Base-by-base conservation (phyloP, 2,888 invertebrate species). In the Torymus tubicola region DNA sequence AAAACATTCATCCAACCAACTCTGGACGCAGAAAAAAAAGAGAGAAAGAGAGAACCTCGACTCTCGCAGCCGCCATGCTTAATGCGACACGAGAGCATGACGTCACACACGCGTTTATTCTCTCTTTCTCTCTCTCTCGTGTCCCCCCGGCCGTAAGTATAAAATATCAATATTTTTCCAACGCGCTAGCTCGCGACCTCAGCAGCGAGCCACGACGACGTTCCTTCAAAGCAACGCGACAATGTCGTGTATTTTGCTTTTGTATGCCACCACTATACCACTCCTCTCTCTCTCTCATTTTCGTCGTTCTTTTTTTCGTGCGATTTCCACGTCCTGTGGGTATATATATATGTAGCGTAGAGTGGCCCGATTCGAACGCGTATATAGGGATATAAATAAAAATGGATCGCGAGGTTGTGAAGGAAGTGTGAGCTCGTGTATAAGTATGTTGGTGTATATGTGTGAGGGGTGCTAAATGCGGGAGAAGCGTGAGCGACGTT, bases 161-260 rank as follows among this genome's bases (percentile, higher is more conserved):
- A 76, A 76, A 76, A 76, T 63, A 76, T 76, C 50, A 53, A 76
- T 70, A 76, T 69, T 76, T 69, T 76, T 69, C 52, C 16, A 18
- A n/a, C n/a, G 57, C 61, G 12, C 21, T 63, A 31, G 65, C 64
- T 64, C 8, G 55, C 31, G 24, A 55, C 50, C 18, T 24, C 42
- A n/a, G 3, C 55, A 31, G 53, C 18, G 0, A n/a, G 3, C 55
- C 16, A 24, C 18, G 0, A 31, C 31, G 31, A 4, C 31, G 31
- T 31, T 31, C 31, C 31, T 31, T 31, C 31, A 31, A 31, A 31
- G 31, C 31, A 31, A 5, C 31, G 31, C 3, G 31, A 31, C 31
- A 31, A 31, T 31, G 31, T 31, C 5, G 31, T 31, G 31, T 31
- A 31, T 31, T 31, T 31, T 4, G 31, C 31, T 31, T 31, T 31